phyloP scores from a whole-genome alignment of 2,797 vertebrate species.

The Cyclopterus lumpus region DNA sequence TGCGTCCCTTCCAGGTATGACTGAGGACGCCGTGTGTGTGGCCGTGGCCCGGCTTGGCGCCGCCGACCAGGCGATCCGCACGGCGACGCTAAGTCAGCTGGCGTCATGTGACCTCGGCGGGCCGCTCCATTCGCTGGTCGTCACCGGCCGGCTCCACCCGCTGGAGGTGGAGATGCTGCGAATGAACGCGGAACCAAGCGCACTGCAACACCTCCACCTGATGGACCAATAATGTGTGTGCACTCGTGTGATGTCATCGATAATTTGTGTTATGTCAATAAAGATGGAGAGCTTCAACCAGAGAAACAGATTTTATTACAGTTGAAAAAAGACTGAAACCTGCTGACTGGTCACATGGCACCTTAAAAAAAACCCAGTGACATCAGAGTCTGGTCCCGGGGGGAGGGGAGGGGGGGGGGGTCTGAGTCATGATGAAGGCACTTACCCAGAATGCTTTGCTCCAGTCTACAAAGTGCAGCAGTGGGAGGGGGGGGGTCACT shows the following conservation, averaged over 20 bases:
- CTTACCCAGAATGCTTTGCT: slow-evolving; percentile 89
- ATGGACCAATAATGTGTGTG: no score
- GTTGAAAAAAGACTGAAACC: slow-evolving; percentile 57
- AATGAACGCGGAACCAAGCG: slow-evolving; percentile 81
- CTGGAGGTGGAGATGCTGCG: slow-evolving; percentile 93
- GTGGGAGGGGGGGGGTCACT: slow-evolving; percentile 64
- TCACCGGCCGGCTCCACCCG: slow-evolving; percentile 91
- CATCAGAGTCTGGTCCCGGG: slow-evolving; percentile 44
- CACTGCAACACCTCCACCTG: slow-evolving; percentile 74
- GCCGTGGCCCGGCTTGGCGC: slow-evolving; percentile 93
- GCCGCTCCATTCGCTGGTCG: slow-evolving; percentile 92
- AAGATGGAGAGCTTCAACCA: slow-evolving; percentile 25
- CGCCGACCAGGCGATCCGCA: slow-evolving; percentile 86
- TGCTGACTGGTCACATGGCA: slow-evolving; percentile 63
- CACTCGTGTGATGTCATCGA: slow-evolving; percentile 1
- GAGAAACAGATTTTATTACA: slow-evolving; percentile 77
- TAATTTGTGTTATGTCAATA: slow-evolving; percentile 21
- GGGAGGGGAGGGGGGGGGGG: slow-evolving; percentile 31
- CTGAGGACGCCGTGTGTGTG: slow-evolving; percentile 91
- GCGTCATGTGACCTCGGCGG: slow-evolving; percentile 86
- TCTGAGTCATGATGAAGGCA: slow-evolving; percentile 87
- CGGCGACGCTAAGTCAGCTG: slow-evolving; percentile 87
- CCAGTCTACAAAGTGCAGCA: slow-evolving; percentile 85
- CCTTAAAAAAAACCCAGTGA: slow-evolving; percentile 51
- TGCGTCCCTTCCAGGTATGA: slow-evolving; percentile 80